Base-by-base conservation (phyloP, 92 coral and sea anemone species). In the Galaxea fascicularis region DNA sequence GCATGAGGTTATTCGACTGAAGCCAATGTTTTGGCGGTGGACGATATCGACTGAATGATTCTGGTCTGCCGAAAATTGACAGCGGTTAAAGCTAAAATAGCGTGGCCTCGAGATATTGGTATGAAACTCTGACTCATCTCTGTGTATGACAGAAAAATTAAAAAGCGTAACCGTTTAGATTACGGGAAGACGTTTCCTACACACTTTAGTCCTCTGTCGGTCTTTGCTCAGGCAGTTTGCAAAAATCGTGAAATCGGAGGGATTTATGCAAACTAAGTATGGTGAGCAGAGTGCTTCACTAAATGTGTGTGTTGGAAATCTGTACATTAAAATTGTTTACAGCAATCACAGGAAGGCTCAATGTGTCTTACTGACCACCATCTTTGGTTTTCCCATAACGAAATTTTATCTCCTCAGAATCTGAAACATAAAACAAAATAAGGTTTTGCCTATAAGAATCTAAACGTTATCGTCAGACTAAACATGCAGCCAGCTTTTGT, bases 401-500 rank as follows among this genome's bases (percentile, higher is more conserved):
- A 63, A 63, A 63, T 26, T 63, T 14, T 35, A n/a, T n/a, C 35
- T 63, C 27, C 35, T 63, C 31, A 63, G 41, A 35, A 35, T 6
- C 68, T 63, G 68, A 63, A 63, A 63, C 68, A 24, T 58, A 17
- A 58, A 52, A 58, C 64, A 58, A 58, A 58, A n/a, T 25, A 58
- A 24, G 22, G 64, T 58, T 17, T 3, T 58, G 64, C 64, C 17
- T 8, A 15, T 58, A 58, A 58, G 9, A 58, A 0, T 17, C 20
- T 8, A 58, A 58, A 58, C 1, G 17, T 15, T 58, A 58, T 15
- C 64, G 3, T 58, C 64, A 58, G 8, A 58, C 20, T 17, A 58
- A 12, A 3, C n/a, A n/a, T n/a, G n/a, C 5, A 24, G 64, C 64
- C 22, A 17, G 22, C 5, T 58, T n/a, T n/a, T n/a, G n/a, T 58